Conservation (phyloP, 2,797 vertebrate genomes). For the Tachyglossus aculeatus region DNA sequence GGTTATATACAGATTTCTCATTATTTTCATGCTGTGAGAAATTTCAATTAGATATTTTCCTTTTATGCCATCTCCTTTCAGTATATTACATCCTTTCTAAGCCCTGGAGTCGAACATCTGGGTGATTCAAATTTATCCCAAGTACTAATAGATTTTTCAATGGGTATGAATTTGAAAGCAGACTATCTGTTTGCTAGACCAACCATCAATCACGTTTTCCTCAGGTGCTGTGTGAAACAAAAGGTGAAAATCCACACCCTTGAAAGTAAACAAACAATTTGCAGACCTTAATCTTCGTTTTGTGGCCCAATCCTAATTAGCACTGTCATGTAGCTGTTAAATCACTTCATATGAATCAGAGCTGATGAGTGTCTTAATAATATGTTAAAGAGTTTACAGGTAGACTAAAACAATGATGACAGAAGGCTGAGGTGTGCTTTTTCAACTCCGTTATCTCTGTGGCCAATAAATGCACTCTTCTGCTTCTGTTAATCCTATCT, state of each 20-base stretch:
- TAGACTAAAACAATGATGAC: background rate
- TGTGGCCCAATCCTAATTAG: background rate
- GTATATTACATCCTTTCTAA: background rate
- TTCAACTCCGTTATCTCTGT: background rate
- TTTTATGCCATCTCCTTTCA: background rate
- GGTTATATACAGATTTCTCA: background rate
- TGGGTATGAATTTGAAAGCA: background rate
- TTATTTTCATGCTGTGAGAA: background rate
- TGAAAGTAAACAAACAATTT: background rate
- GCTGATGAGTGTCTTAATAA: background rate
- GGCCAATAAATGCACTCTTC: no score
- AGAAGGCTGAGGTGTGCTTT: background rate
- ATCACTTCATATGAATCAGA: background rate
- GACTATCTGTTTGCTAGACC: background rate
- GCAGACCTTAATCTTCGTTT: background rate
- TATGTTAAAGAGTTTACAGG: background rate
- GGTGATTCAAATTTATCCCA: background rate
- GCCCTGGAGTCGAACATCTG: background rate
- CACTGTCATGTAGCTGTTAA: background rate
- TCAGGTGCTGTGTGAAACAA: no score
- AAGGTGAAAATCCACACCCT: no score
- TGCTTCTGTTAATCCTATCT: no score
- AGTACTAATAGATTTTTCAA: background rate
- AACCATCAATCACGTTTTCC: background rate
- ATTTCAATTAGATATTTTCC: background rate